Percentiles rank a stretch among this genome's conserved stretches.
Evolutionary conservation across 2,888 invertebrate genomes (phyloP).

Genomic region (Pachydiplax longipennis): DNA sequence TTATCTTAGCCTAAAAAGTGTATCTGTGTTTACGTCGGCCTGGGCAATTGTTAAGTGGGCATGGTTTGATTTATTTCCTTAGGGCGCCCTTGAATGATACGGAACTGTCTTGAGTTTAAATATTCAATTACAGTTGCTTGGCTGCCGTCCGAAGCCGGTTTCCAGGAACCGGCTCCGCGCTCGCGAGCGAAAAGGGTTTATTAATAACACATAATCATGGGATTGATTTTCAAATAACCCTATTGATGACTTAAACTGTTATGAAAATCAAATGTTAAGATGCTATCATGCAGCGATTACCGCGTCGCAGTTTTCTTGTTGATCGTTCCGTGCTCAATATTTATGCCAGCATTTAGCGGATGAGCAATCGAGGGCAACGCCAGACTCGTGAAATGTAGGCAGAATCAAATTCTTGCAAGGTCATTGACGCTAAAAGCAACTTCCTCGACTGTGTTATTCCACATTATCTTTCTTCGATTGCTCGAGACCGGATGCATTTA

Average conservation of each 20-base stretch:
- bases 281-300: background rate
- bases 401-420: background rate
- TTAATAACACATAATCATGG: constrained; percentile 23
- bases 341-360: background rate
- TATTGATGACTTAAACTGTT: background rate
- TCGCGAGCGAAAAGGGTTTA: background rate
- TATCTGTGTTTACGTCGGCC: background rate
- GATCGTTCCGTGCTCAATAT: background rate
- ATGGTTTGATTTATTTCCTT: background rate
- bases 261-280: background rate
- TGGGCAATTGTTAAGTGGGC: background rate
- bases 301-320: background rate
- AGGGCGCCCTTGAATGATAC: background rate
- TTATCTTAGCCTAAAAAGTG: background rate
- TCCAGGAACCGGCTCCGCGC: background rate
- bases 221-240: constrained; percentile 32
- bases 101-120: background rate
- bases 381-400: background rate
- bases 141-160: background rate
- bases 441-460: too few relatives aligned
- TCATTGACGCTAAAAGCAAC: background rate
- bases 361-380: background rate
- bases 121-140: constrained; percentile 8
- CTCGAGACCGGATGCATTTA: background rate
- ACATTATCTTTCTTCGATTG: background rate